Evolutionary conservation across 2,888 invertebrate species (phyloP).

Genomic region (Omphaloscelis lunosa): DNA sequence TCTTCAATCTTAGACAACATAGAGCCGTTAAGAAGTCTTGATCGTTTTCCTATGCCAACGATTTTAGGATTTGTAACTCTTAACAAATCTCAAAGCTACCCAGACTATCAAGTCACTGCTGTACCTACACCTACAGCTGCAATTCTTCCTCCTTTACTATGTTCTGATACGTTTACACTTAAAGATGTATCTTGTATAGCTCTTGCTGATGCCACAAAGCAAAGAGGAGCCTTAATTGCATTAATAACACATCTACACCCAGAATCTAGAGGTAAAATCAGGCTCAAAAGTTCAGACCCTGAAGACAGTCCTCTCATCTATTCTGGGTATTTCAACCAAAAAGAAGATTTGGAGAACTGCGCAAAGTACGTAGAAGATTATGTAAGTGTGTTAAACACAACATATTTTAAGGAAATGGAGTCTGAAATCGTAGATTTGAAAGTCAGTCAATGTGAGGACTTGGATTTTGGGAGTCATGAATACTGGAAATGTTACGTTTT

Average conservation of each 20-base stretch:
- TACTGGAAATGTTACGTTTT: slow-evolving; percentile 78
- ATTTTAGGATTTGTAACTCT: slow-evolving; percentile 76
- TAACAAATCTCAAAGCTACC: slow-evolving; percentile 73
- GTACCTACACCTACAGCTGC: slow-evolving; percentile 68
- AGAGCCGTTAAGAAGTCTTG: slow-evolving; percentile 65
- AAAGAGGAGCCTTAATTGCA: slow-evolving; percentile 61
- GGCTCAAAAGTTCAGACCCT: slow-evolving; percentile 71
- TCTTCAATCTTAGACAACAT: slow-evolving; percentile 65
- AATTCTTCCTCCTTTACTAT: slow-evolving; percentile 68
- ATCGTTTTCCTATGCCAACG: slow-evolving; percentile 71
- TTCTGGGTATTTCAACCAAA: slow-evolving; percentile 67
- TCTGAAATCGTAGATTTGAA: slow-evolving; percentile 67
- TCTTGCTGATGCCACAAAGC: slow-evolving; percentile 62
- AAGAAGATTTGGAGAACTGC: slow-evolving; percentile 71
- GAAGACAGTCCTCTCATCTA: slow-evolving; percentile 71
- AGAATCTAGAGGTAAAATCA: slow-evolving; percentile 75
- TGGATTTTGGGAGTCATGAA: slow-evolving; percentile 66
- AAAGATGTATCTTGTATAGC: slow-evolving; percentile 69
- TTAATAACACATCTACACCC: slow-evolving; percentile 74
- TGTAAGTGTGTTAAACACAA: slow-evolving; percentile 69
- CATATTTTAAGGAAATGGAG: slow-evolving; percentile 67
- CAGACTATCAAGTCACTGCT: slow-evolving; percentile 76
- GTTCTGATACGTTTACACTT: slow-evolving; percentile 67
- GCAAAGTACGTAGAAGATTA: slow-evolving; percentile 71
- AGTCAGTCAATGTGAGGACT: slow-evolving; percentile 67